These are phyloP conservation scores for Apantesis nais DNA, from an alignment of 2,888 invertebrate genomes.

Conservation along the genomic window DNA sequence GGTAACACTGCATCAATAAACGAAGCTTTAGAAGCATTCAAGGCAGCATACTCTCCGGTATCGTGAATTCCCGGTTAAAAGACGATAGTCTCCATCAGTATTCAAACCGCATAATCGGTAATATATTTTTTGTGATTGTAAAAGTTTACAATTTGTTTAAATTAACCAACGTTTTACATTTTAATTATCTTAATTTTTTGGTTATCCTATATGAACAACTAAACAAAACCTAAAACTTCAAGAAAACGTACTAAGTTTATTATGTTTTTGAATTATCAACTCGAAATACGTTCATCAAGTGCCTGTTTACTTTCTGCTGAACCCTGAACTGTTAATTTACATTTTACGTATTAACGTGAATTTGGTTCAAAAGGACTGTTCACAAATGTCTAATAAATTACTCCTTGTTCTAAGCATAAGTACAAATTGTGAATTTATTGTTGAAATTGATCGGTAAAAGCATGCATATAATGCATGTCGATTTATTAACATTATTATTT, in stretches of 20 bases:
- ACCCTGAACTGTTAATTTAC: not conserved
- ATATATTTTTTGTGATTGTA: constrained; percentile 29
- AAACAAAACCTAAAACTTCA: not conserved
- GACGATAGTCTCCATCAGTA: constrained; percentile 52
- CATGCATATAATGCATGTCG: not conserved
- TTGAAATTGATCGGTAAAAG: not conserved
- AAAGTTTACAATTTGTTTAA: constrained; percentile 20
- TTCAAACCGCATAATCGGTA: constrained; percentile 41
- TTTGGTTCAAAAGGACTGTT: not conserved
- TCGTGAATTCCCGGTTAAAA: constrained; percentile 40
- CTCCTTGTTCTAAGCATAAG: not conserved
- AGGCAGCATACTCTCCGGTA: constrained; percentile 58
- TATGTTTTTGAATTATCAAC: not conserved
- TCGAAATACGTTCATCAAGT: not conserved
- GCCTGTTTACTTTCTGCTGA: not conserved
- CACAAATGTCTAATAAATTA: not conserved
- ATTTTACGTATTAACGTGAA: not conserved
- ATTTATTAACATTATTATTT: not conserved
- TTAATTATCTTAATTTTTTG: not conserved
- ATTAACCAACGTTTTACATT: constrained; percentile 20
- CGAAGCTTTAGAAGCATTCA: constrained; percentile 59
- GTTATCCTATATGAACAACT: too few relatives aligned
- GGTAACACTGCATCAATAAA: constrained; percentile 56
- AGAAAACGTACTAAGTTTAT: not conserved
- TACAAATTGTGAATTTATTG: not conserved